Conservation (phyloP, 2,888 invertebrate genomes). For the Apantesis nais region DNA sequence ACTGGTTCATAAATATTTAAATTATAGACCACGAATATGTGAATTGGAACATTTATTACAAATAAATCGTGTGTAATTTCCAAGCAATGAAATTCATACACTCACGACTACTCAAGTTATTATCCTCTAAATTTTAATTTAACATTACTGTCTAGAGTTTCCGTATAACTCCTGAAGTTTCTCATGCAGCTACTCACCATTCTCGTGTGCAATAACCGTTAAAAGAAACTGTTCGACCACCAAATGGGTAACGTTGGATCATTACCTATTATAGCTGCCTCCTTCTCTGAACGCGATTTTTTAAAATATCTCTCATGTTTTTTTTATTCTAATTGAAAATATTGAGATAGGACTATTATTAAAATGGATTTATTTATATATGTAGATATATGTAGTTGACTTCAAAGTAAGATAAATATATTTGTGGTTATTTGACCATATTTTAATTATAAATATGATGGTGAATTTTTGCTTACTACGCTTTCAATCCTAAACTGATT, state of each 20-base stretch:
- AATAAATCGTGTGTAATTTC: neutral
- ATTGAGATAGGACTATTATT: no score
- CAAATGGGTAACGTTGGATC: constrained; percentile 54
- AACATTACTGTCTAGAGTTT: constrained; percentile 20
- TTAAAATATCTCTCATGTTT: constrained; percentile 28
- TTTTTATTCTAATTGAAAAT: constrained; percentile 13
- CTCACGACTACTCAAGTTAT: constrained; percentile 10
- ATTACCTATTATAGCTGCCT: constrained; percentile 47
- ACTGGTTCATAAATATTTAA: no score
- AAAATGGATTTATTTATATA: no score
- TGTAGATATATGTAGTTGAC: no score
- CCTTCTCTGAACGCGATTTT: constrained; percentile 47
- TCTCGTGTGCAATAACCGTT: constrained; percentile 55
- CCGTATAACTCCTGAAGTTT: constrained; percentile 33
- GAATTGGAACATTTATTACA: neutral
- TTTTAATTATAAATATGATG: no score
- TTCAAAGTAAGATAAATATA: no score
- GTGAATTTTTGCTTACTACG: no score
- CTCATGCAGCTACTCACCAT: constrained; percentile 42
- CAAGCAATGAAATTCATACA: neutral
- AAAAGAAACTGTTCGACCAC: constrained; percentile 63
- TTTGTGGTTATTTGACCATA: no score
- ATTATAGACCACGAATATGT: no score
- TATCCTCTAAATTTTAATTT: constrained; percentile 30
- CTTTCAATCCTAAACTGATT: no score